Evolutionary conservation across 2,888 invertebrate genomes (phyloP).

Genomic region (Julus scanicus): DNA sequence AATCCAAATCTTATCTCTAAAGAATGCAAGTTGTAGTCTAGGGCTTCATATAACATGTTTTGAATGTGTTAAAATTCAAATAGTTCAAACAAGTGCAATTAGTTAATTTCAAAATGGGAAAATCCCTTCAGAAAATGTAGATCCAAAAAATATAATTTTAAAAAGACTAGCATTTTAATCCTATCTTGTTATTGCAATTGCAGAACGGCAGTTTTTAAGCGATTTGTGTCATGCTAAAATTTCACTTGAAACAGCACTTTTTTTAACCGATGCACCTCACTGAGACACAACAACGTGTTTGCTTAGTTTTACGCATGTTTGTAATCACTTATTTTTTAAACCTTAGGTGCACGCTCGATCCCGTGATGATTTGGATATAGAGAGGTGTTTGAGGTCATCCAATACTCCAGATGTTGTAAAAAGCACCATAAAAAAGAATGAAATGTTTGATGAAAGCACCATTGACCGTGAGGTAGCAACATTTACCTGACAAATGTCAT

Average conservation of each 20-base stretch:
- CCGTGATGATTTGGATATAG: constrained; percentile 77
- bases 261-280: background rate
- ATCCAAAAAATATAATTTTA: too few species aligned
- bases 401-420: constrained; percentile 85
- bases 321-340: constrained; percentile 4
- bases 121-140: too few species aligned
- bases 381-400: constrained; percentile 78
- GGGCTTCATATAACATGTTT: too few species aligned
- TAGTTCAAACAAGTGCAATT: too few species aligned
- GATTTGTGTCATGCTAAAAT: background rate
- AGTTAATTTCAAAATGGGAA: too few species aligned
- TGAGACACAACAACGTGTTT: background rate
- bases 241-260: background rate
- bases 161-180: too few species aligned
- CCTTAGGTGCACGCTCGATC: constrained; percentile 60
- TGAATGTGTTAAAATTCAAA: too few species aligned
- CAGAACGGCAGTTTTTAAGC: too few species aligned
- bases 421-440: constrained; percentile 76
- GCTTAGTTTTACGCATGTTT: background rate
- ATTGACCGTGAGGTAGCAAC: constrained; percentile 75
- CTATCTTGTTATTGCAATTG: too few species aligned
- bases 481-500: background rate
- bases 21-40: too few species aligned
- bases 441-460: constrained; percentile 79
- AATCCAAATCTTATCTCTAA: too few species aligned